Percentiles rank a stretch among this genome's conserved stretches.
Conservation (phyloP, 1,140 invertebrate genomes). For the Drosophila pallidifrons region DNA sequence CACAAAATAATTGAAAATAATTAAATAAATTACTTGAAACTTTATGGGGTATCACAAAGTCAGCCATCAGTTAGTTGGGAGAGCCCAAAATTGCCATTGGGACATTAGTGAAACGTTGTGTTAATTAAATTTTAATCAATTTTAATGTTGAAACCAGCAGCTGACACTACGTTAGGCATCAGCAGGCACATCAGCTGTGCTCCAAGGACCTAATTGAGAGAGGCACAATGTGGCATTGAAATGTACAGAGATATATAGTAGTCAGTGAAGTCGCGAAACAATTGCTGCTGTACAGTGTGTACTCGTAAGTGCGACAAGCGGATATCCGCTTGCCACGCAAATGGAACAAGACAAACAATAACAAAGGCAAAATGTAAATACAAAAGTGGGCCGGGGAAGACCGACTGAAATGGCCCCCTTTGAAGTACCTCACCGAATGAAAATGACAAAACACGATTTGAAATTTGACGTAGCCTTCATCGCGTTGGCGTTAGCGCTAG, state of each 20-base stretch:
- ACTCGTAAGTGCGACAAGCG: constrained; percentile 71
- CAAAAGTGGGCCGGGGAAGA: constrained; percentile 11
- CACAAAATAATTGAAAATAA: too few species aligned
- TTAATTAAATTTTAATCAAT: constrained; percentile 67
- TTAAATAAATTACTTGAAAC: not conserved
- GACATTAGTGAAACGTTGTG: constrained; percentile 52
- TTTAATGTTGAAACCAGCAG: constrained; percentile 29
- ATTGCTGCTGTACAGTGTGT: constrained; percentile 24
- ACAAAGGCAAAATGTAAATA: constrained; percentile 32
- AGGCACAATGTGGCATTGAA: constrained; percentile 10
- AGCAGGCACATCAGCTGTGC: not conserved
- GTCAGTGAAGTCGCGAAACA: constrained; percentile 43
- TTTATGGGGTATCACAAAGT: not conserved
- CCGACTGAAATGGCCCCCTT: not conserved
- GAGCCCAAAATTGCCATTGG: not conserved
- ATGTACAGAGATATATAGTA: constrained; percentile 27
- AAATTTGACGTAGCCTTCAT: constrained; percentile 66
- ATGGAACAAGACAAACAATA: constrained; percentile 65
- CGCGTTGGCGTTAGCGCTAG: not conserved
- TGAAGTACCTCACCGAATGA: constrained; percentile 54
- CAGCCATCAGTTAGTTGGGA: not conserved
- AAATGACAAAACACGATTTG: constrained; percentile 77
- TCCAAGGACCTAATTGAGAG: constrained; percentile 61
- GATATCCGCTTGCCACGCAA: constrained; percentile 71
- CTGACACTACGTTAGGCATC: constrained; percentile 11